Percentiles rank a stretch among this genome's conserved stretches.
Conservation (phyloP, 1,140 invertebrate genomes). For the Diorhabda sublineata region DNA sequence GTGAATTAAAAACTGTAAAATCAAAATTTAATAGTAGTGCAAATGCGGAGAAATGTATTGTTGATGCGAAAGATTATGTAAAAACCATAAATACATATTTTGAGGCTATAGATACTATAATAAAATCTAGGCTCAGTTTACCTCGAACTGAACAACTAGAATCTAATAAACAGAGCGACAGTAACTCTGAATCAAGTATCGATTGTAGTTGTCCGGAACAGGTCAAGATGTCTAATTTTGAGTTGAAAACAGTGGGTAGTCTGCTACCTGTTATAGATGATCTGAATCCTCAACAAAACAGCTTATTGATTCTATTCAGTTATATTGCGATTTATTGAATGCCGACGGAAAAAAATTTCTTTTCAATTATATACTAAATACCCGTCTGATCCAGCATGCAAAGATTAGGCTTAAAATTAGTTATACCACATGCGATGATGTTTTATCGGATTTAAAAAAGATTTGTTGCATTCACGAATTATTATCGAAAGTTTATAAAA, state of each 20-base stretch:
- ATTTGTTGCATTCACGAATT: not conserved
- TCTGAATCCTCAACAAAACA: conserved; percentile 5
- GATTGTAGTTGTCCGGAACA: not conserved
- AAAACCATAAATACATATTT: too few species aligned
- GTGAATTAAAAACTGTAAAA: too few species aligned
- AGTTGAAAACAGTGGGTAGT: not conserved
- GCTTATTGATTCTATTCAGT: conserved; percentile 9
- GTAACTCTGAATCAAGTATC: too few species aligned
- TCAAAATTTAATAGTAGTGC: too few species aligned
- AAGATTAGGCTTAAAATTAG: not conserved
- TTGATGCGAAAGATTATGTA: too few species aligned
- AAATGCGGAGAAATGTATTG: too few species aligned
- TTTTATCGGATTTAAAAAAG: not conserved
- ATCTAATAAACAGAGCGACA: too few species aligned
- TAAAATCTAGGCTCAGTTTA: too few species aligned
- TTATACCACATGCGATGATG: not conserved
- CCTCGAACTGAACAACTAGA: too few species aligned
- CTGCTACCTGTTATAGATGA: conserved; percentile 8
- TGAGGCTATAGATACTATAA: too few species aligned
- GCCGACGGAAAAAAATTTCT: not conserved
- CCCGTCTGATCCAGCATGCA: not conserved
- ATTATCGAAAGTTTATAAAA: conserved; percentile 5
- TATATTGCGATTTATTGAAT: conserved; percentile 6
- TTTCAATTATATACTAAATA: conserved; percentile 16
- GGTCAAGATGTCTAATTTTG: conserved; percentile 1